phyloP scores from a whole-genome alignment of 2,888 invertebrate species.

The Mesodorylaimus sp. region DNA sequence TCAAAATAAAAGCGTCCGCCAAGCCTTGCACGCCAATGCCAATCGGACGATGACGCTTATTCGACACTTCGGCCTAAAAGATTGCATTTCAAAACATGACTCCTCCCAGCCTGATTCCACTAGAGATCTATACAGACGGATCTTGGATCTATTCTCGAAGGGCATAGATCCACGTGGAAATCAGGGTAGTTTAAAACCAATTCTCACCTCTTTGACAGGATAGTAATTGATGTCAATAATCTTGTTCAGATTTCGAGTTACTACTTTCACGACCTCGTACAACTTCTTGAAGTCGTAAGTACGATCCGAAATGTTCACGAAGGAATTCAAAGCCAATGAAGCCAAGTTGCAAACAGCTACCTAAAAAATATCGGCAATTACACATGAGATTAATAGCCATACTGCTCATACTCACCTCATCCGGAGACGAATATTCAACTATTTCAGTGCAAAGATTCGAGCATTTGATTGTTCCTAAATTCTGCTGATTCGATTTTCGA shows the following conservation, averaged over 20 bases:
- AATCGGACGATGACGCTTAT: constrained; percentile 51
- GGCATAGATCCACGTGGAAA: too few species aligned
- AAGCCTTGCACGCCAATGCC: constrained; percentile 89
- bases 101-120: too few species aligned
- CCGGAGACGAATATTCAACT: constrained; percentile 70
- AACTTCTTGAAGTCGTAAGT: constrained; percentile 70
- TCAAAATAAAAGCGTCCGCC: constrained; percentile 82
- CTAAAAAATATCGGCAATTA: too few species aligned
- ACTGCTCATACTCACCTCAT: too few species aligned
- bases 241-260: constrained; percentile 78
- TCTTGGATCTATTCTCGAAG: background rate
- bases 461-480: constrained; percentile 91
- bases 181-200: constrained; percentile 3
- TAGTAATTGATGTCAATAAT: constrained; percentile 92
- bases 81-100: background rate
- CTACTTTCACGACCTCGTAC: constrained; percentile 64
- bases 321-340: constrained; percentile 87
- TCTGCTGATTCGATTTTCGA: constrained; percentile 88
- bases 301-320: constrained; percentile 51
- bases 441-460: constrained; percentile 96
- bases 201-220: constrained; percentile 64
- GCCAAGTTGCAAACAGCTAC: constrained; percentile 93
- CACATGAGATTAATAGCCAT: too few species aligned
- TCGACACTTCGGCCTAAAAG: constrained; percentile 46
- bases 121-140: too few species aligned